Evolutionary conservation across 2,113 vertebrate genomes (phyloP).

Genomic region (Pipra filicauda): DNA sequence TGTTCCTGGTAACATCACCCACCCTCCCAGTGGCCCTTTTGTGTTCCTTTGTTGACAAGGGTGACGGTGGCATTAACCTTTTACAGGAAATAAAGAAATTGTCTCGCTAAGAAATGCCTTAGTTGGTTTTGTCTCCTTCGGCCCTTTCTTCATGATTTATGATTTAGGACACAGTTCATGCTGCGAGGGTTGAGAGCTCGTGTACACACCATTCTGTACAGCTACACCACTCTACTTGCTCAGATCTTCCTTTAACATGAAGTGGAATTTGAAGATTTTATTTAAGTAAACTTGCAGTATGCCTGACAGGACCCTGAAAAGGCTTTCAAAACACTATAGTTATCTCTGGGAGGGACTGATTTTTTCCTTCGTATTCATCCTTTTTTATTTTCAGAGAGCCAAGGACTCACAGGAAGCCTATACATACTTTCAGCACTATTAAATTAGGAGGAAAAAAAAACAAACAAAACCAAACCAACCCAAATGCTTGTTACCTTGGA

Average conservation of each 20-base stretch:
- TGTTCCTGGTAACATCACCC: neutral
- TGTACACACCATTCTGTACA: neutral
- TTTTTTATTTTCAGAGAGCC: neutral
- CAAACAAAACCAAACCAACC: neutral
- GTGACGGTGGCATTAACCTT: neutral
- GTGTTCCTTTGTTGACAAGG: neutral
- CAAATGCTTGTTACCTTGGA: neutral
- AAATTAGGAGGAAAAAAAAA: neutral
- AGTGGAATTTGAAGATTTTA: neutral
- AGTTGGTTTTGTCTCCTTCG: neutral
- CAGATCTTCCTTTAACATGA: neutral
- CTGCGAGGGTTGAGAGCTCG: neutral
- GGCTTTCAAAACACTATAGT: neutral
- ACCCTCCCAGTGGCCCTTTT: neutral
- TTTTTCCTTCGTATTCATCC: neutral
- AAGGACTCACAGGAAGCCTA: neutral
- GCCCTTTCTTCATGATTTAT: neutral
- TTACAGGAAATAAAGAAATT: neutral
- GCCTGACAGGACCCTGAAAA: neutral
- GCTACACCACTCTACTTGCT: neutral
- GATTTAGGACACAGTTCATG: neutral
- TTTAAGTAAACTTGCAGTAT: neutral
- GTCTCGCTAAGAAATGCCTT: neutral
- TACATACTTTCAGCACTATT: neutral
- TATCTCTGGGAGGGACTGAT: neutral